Conservation (phyloP, 2,797 vertebrate genomes). For the Schizothorax lantsangensis region DNA sequence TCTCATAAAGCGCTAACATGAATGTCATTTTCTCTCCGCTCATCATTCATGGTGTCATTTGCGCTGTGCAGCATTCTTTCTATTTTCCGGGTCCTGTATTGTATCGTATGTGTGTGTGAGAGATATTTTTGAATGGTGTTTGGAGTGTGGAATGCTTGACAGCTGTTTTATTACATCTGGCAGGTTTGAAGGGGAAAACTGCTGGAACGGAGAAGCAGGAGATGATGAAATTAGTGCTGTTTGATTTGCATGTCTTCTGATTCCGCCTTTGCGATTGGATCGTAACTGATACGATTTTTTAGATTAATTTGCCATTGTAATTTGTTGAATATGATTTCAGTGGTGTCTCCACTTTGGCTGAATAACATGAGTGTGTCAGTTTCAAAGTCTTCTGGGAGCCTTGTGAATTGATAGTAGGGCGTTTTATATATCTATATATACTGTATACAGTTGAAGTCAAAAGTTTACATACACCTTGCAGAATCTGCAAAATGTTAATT, state of each 20-base stretch:
- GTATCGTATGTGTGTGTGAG: not conserved
- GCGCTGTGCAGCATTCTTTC: slow-evolving; percentile 13
- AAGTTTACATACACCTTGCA: too few relatives aligned
- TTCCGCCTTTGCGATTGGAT: slow-evolving; percentile 26
- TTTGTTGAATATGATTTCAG: slow-evolving; percentile 7
- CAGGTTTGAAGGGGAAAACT: slow-evolving; percentile 34
- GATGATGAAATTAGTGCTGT: slow-evolving; percentile 44
- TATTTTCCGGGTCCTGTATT: not conserved
- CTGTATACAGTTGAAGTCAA: too few relatives aligned
- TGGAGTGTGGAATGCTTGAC: slow-evolving; percentile 43
- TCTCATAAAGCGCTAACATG: slow-evolving; percentile 17
- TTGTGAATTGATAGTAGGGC: too few relatives aligned
- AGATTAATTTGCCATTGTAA: not conserved
- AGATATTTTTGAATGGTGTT: slow-evolving; percentile 24
- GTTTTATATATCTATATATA: too few relatives aligned
- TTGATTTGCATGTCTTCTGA: slow-evolving; percentile 38
- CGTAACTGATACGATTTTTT: not conserved
- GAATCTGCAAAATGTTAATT: not conserved
- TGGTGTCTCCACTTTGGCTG: not conserved
- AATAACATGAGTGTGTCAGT: not conserved
- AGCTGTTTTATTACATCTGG: slow-evolving; percentile 51
- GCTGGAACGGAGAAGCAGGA: slow-evolving; percentile 29
- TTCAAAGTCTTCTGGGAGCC: too few relatives aligned
- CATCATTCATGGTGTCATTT: slow-evolving; percentile 42
- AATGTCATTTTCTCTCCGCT: slow-evolving; percentile 25